A percentile compares a stretch with the other conserved stretches of the same genome.
Evolutionary conservation across 2,888 invertebrate species (phyloP).

Genomic region (Steinernema carpocapsae): DNA sequence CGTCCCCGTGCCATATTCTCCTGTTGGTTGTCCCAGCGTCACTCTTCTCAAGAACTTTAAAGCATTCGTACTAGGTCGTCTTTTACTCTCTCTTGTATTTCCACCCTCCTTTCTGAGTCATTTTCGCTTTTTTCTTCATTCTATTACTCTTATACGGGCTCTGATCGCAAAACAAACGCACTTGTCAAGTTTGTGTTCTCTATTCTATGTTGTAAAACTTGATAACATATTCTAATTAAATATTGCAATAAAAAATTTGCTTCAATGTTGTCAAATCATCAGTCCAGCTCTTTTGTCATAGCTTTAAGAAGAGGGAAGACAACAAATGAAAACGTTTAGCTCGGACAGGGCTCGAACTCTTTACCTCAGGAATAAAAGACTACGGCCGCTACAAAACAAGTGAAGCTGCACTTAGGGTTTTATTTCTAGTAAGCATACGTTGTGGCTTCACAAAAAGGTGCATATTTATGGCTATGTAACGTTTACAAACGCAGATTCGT

Average conservation of each 20-base stretch:
- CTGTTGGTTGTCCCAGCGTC: conserved; percentile 27
- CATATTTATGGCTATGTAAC: too few relatives aligned
- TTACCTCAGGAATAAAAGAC: too few relatives aligned
- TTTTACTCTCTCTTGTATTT: background rate
- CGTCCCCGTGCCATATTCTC: conserved; percentile 18
- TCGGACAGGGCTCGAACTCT: too few relatives aligned
- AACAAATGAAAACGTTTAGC: too few relatives aligned
- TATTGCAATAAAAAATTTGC: conserved; percentile 26
- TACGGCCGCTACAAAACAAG: too few relatives aligned
- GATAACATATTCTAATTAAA: conserved; percentile 33
- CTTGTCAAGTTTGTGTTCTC: conserved; percentile 23
- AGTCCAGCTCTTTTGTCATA: too few relatives aligned
- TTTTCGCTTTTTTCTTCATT: background rate
- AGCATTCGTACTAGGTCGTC: conserved; percentile 9
- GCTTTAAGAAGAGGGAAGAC: too few relatives aligned
- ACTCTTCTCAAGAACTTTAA: background rate
- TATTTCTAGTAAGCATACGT: too few relatives aligned
- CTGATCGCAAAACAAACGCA: conserved; percentile 30
- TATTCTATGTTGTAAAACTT: conserved; percentile 14
- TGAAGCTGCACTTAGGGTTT: too few relatives aligned
- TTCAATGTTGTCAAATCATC: background rate
- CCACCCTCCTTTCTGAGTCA: background rate
- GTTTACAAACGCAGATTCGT: too few relatives aligned
- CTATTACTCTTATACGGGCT: conserved; percentile 20
- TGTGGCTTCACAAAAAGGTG: too few relatives aligned